These are phyloP conservation scores for Drosophila prolongata DNA, from an alignment of 2,888 invertebrate species.

Conservation along the genomic window DNA sequence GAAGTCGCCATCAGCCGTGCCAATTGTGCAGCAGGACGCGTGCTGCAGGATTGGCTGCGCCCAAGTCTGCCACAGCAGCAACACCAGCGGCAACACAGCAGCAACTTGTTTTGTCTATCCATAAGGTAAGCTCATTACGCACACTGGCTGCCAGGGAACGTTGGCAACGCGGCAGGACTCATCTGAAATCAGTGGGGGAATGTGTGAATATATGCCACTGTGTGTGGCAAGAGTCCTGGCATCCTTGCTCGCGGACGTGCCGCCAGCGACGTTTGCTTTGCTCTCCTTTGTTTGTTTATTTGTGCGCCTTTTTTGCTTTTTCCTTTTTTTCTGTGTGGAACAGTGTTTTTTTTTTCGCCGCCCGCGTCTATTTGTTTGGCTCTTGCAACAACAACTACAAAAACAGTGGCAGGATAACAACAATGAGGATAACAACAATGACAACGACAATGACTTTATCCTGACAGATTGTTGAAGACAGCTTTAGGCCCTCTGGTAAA, in stretches of 20 bases:
- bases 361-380: conserved; percentile 52
- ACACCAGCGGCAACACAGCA: conserved; percentile 38
- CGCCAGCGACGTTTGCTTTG: conserved; percentile 69
- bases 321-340: conserved; percentile 2
- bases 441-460: conserved; percentile 72
- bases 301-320: conserved; percentile 52
- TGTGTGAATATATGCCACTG: neutral
- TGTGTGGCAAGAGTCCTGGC: conserved; percentile 25
- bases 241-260: conserved; percentile 66
- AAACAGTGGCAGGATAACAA: conserved; percentile 48
- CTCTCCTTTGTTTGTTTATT: conserved; percentile 73
- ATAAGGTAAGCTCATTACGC: conserved; percentile 75
- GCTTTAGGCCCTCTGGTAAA: conserved; percentile 28
- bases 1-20: conserved; percentile 57
- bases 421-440: conserved; percentile 58
- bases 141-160: conserved; percentile 46
- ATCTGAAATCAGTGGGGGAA: conserved; percentile 3
- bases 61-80: conserved; percentile 14
- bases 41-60: conserved; percentile 53
- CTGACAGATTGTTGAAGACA: conserved; percentile 66
- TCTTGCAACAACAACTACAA: conserved; percentile 44
- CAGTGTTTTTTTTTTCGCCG: conserved; percentile 26
- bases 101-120: conserved; percentile 61
- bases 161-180: conserved; percentile 50
- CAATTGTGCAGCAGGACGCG: conserved; percentile 69